These are phyloP conservation scores for Anarhynchus alexandrinus DNA, from an alignment of 2,113 vertebrate species.

Conservation along the genomic window DNA sequence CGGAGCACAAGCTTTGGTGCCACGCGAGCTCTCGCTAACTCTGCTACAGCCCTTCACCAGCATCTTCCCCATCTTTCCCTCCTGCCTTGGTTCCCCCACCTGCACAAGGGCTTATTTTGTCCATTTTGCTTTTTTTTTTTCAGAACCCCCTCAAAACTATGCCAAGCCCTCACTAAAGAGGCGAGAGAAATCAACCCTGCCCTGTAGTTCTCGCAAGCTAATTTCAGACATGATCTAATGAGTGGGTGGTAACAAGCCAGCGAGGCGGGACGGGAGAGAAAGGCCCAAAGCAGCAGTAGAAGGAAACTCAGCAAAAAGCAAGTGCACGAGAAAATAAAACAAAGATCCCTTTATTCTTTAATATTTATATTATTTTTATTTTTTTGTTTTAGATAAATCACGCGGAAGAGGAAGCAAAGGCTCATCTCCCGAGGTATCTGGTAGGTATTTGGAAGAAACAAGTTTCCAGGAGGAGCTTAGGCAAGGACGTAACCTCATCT, in stretches of 20 bases:
- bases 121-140: neutral
- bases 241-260: constrained; percentile 18
- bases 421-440: neutral
- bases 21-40: accelerated
- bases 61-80: neutral
- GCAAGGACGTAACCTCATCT: neutral
- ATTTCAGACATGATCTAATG: constrained; percentile 51
- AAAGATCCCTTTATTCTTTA: neutral
- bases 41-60: neutral
- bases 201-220: neutral
- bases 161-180: neutral
- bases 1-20: neutral
- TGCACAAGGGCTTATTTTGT: neutral
- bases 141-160: neutral
- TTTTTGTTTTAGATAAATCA: neutral
- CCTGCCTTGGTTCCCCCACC: neutral
- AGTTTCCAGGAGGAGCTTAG: neutral
- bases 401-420: neutral
- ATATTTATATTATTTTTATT: neutral
- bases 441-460: neutral
- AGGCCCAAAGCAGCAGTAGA: neutral
- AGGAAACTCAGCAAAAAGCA: constrained; percentile 2
- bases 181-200: neutral
- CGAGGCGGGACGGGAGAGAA: neutral
- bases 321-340: neutral